phyloP scores from a whole-genome alignment of 2,888 invertebrate genomes.

The Pterostichus niger region DNA sequence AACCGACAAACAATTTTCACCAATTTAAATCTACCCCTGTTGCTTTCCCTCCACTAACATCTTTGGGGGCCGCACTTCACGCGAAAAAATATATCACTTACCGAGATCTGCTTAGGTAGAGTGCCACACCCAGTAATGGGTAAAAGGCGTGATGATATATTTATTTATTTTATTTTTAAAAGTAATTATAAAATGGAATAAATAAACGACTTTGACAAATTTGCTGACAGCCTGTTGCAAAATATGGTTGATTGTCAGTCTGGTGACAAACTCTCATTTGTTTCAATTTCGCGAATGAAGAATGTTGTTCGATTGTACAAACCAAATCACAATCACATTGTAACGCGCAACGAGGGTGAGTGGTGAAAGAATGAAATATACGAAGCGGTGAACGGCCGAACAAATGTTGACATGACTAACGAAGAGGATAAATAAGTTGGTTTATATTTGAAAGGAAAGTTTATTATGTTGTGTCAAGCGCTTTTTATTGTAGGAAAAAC shows the following conservation, averaged over 20 bases:
- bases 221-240: background rate
- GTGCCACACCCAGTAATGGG: no score
- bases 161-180: no score
- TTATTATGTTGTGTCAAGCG: conserved; percentile 48
- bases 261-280: conserved; percentile 13
- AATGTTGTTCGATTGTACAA: conserved; percentile 22
- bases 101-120: no score
- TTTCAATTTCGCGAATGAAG: conserved; percentile 33
- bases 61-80: no score
- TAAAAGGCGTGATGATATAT: no score
- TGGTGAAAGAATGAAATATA: conserved; percentile 15
- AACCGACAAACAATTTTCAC: no score
- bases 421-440: conserved; percentile 53
- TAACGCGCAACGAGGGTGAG: background rate
- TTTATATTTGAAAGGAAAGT: conserved; percentile 51
- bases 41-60: no score
- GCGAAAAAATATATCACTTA: no score
- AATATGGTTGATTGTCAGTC: background rate
- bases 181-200: no score
- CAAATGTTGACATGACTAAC: conserved; percentile 42
- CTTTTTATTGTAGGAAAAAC: conserved; percentile 48
- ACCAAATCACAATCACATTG: conserved; percentile 13
- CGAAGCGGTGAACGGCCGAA: background rate
- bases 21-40: no score
- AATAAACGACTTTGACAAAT: background rate